phyloP scores from a whole-genome alignment of 2,888 invertebrate species.

The Bellardia pandia region DNA sequence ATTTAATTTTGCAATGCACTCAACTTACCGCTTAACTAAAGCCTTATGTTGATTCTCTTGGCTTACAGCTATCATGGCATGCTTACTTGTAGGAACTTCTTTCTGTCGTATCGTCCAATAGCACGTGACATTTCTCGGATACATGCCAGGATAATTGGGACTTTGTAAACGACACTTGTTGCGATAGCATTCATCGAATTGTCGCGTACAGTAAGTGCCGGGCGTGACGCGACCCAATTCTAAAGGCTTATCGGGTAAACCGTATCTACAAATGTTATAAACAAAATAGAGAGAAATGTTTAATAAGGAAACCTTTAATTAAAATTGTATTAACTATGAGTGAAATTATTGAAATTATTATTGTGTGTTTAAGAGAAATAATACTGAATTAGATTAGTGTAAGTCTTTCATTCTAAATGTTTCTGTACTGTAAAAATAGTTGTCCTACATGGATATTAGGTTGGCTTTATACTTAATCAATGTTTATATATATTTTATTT shows the following conservation, averaged over 20 bases:
- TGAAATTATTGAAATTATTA: too few species aligned
- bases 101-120: constrained; percentile 94
- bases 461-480: too few species aligned
- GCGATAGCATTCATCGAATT: constrained; percentile 93
- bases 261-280: constrained; percentile 85
- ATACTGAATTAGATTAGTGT: too few species aligned
- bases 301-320: background rate
- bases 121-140: constrained; percentile 93
- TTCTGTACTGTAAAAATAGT: too few species aligned
- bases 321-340: too few species aligned
- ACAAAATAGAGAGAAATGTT: background rate
- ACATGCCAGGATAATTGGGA: constrained; percentile 95
- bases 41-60: constrained; percentile 89
- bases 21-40: constrained; percentile 81
- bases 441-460: too few species aligned
- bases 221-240: constrained; percentile 94
- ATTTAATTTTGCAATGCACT: too few species aligned
- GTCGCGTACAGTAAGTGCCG: constrained; percentile 92
- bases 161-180: constrained; percentile 94
- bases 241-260: constrained; percentile 89
- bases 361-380: too few species aligned
- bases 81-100: constrained; percentile 94
- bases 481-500: too few species aligned
- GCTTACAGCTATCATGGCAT: constrained; percentile 94
- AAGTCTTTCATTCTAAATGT: too few species aligned